Percentiles rank a stretch among this genome's conserved stretches.
phyloP scores from a whole-genome alignment of 1,140 invertebrate species.

The Stegodyphus dumicola region DNA sequence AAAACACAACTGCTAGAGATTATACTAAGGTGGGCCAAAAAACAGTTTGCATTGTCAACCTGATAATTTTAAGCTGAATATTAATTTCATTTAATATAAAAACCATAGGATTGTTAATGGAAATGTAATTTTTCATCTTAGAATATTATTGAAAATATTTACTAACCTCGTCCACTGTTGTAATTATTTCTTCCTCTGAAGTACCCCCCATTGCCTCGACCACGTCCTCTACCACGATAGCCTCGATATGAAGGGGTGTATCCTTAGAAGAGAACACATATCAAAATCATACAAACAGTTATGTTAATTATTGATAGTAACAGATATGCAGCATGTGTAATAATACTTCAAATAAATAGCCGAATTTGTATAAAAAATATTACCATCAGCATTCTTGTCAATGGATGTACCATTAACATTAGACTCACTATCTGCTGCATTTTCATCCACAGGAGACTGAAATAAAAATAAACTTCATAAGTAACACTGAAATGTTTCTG shows the following conservation, averaged over 20 bases:
- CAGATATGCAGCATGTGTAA: too few relatives aligned
- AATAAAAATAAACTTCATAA: too few relatives aligned
- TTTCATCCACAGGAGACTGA: background rate
- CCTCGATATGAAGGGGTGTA: conserved; percentile 9
- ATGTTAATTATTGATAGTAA: too few relatives aligned
- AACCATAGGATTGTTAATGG: background rate
- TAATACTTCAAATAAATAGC: too few relatives aligned
- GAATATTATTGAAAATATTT: background rate
- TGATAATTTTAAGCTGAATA: background rate
- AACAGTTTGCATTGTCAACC: background rate
- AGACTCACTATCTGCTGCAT: background rate
- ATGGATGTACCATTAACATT: background rate
- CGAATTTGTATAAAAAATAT: too few relatives aligned
- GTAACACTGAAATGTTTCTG: too few relatives aligned
- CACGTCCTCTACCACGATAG: conserved; percentile 41
- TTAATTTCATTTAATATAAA: background rate
- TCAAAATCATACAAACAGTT: background rate
- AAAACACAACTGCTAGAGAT: too few relatives aligned
- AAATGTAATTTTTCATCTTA: background rate
- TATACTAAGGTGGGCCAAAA: background rate
- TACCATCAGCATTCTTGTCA: too few relatives aligned
- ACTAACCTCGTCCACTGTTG: conserved; percentile 44
- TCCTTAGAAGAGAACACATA: background rate
- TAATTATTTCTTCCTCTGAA: conserved; percentile 39
- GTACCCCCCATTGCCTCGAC: conserved; percentile 40